Conservation (phyloP, 2,797 vertebrate species). For the Acomys russatus region DNA sequence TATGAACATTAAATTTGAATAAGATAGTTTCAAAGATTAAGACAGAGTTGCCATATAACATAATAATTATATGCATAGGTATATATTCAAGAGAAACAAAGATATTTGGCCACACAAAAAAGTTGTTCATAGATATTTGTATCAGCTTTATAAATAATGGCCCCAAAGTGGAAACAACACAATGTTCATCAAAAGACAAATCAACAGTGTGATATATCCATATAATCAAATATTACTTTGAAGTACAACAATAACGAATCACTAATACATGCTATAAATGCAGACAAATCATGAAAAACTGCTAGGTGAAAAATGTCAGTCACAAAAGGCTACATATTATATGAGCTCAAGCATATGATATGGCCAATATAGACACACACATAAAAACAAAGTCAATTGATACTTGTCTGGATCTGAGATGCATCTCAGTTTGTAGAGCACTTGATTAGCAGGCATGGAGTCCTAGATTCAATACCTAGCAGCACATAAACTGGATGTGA, state of each 20-base stretch:
- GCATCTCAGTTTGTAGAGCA: background rate
- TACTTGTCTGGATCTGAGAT: background rate
- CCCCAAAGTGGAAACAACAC: background rate
- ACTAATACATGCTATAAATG: background rate
- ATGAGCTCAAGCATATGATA: conserved; percentile 11
- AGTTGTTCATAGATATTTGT: conserved; percentile 14
- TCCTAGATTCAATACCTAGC: background rate
- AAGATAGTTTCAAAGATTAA: conserved; percentile 38
- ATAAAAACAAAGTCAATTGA: conserved; percentile 22
- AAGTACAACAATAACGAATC: conserved; percentile 52
- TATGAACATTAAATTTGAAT: conserved; percentile 51
- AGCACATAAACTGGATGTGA: background rate
- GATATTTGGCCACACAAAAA: conserved; percentile 13
- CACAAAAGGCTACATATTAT: conserved; percentile 7
- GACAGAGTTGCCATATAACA: background rate
- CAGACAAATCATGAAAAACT: conserved; percentile 40
- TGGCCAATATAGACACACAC: background rate
- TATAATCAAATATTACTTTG: conserved; percentile 34
- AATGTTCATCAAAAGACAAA: conserved; percentile 2
- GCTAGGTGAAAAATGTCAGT: conserved; percentile 21
- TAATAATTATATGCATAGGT: background rate
- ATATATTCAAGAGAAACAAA: conserved; percentile 34
- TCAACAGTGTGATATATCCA: background rate
- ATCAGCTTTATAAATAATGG: conserved; percentile 15
- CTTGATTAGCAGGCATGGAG: background rate